phyloP scores from a whole-genome alignment of 2,888 invertebrate genomes.

The Phengaris arion region DNA sequence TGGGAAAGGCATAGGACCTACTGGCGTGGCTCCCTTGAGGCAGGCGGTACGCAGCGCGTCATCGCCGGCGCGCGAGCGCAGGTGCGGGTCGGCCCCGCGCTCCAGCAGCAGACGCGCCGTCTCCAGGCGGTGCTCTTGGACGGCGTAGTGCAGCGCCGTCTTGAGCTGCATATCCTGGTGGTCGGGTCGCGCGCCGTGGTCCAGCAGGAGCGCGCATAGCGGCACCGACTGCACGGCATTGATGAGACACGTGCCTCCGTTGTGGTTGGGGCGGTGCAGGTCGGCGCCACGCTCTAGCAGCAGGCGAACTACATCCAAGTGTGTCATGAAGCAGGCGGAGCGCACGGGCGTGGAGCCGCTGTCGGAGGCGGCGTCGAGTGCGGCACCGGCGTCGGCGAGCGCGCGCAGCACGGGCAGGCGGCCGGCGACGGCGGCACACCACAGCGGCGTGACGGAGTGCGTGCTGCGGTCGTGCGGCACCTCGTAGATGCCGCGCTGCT shows the following conservation, averaged over 20 bases:
- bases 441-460: slow-evolving; percentile 91
- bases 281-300: slow-evolving; percentile 90
- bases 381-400: slow-evolving; percentile 88
- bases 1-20: background rate
- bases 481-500: slow-evolving; percentile 91
- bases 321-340: slow-evolving; percentile 96
- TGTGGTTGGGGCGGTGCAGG: slow-evolving; percentile 90
- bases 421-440: slow-evolving; percentile 95
- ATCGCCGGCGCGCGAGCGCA: slow-evolving; percentile 89
- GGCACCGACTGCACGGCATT: slow-evolving; percentile 93
- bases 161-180: slow-evolving; percentile 93
- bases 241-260: slow-evolving; percentile 95
- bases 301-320: slow-evolving; percentile 86
- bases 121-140: slow-evolving; percentile 89
- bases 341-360: slow-evolving; percentile 93
- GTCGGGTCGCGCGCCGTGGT: slow-evolving; percentile 90
- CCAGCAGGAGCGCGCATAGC: slow-evolving; percentile 88
- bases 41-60: slow-evolving; percentile 94
- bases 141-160: slow-evolving; percentile 96
- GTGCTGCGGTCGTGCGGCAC: slow-evolving; percentile 86
- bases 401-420: slow-evolving; percentile 87
- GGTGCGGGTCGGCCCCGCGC: slow-evolving; percentile 88
- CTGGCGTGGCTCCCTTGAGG: slow-evolving; percentile 83
- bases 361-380: slow-evolving; percentile 92
- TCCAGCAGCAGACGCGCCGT: slow-evolving; percentile 89